Percentiles rank a stretch among this genome's conserved stretches.
phyloP scores from a whole-genome alignment of 2,797 vertebrate genomes.

The Oreochromis mossambicus region DNA sequence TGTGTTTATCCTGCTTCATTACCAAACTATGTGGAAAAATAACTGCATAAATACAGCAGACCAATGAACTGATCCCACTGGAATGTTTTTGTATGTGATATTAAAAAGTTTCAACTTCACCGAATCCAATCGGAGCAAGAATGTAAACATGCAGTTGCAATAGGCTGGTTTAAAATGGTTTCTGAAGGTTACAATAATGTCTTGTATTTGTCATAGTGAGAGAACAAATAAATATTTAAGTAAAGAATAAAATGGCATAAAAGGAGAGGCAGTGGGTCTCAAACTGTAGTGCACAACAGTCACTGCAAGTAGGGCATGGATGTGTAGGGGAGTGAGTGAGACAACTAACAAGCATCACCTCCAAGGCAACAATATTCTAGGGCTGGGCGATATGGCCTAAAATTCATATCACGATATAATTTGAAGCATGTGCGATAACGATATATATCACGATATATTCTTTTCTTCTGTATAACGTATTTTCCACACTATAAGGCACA shows the following conservation, averaged over 20 bases:
- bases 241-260: not conserved
- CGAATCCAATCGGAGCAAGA: not conserved
- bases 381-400: too few species aligned
- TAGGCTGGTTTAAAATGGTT: not conserved
- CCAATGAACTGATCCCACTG: not conserved
- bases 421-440: too few species aligned
- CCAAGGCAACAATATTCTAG: not conserved
- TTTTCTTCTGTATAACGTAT: too few species aligned
- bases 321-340: not conserved
- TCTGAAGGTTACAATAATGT: not conserved
- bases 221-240: not conserved
- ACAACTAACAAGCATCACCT: not conserved
- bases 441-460: too few species aligned
- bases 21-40: not conserved
- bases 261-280: not conserved
- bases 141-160: not conserved
- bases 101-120: not conserved
- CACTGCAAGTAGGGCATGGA: not conserved
- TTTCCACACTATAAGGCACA: too few species aligned
- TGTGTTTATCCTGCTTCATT: not conserved
- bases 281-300: not conserved
- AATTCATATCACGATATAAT: too few species aligned
- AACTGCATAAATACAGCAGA: not conserved
- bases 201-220: not conserved
- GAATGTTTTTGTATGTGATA: not conserved